phyloP scores from a whole-genome alignment of 37 sponge, comb jelly and placozoan species.

The Tethya wilhelma region DNA sequence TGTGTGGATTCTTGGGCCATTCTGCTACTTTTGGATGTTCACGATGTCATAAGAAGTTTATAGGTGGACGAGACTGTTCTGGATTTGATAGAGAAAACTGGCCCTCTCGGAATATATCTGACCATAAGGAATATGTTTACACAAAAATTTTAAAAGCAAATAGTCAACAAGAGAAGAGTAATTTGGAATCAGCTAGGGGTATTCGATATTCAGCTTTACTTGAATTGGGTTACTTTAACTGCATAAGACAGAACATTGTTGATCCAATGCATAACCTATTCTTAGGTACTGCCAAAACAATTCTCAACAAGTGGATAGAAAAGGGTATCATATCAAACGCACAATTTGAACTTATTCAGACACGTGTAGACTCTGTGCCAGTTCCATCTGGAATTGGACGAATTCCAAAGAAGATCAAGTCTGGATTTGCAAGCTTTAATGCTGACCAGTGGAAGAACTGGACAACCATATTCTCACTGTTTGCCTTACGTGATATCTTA shows the following conservation, averaged over 20 bases:
- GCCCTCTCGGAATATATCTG: not conserved
- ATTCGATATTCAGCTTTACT: slow-evolving; percentile 2
- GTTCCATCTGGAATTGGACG: not conserved
- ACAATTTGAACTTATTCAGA: not conserved
- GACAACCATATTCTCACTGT: not conserved
- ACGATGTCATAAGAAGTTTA: slow-evolving; percentile 12
- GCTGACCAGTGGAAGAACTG: not conserved
- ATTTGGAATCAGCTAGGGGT: slow-evolving; percentile 7
- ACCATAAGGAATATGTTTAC: not conserved
- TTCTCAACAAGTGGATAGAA: not conserved
- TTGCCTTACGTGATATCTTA: not conserved
- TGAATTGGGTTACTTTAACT: slow-evolving; percentile 18
- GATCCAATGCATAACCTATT: slow-evolving; percentile 26
- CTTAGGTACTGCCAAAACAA: slow-evolving; percentile 2
- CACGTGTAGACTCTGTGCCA: not conserved
- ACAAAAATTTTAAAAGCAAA: not conserved
- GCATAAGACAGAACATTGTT: not conserved
- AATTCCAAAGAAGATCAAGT: not conserved
- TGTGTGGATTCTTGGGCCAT: slow-evolving; percentile 11
- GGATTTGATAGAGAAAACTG: slow-evolving; percentile 24
- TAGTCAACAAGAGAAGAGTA: not conserved
- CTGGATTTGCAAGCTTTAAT: not conserved
- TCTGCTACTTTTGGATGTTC: slow-evolving; percentile 15
- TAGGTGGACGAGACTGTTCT: slow-evolving; percentile 2
- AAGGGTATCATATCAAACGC: not conserved